Conservation (phyloP, 2,113 vertebrate genomes). For the Corythornis cristatus region DNA sequence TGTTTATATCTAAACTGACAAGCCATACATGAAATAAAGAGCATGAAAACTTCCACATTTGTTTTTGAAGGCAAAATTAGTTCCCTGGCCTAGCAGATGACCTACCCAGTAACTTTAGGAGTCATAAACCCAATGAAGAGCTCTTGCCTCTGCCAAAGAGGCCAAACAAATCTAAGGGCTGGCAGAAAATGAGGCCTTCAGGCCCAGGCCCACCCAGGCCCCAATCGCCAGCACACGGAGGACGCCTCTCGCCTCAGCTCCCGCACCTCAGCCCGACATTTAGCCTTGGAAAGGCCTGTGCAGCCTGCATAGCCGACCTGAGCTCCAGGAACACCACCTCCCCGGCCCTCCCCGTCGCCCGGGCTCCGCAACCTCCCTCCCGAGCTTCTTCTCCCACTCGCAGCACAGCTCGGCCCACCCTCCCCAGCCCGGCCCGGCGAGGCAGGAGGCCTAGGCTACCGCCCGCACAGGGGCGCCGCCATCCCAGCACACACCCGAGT, state of each 20-base stretch:
- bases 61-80: neutral
- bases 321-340: neutral
- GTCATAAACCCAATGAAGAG: neutral
- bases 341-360: neutral
- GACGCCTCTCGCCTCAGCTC: neutral
- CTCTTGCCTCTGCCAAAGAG: fast-evolving
- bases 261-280: neutral
- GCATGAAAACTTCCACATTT: fast-evolving
- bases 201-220: fast-evolving
- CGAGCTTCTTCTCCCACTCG: neutral
- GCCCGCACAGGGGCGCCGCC: neutral
- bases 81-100: neutral
- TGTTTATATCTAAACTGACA: too few species aligned
- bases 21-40: neutral
- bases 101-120: fast-evolving
- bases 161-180: fast-evolving
- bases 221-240: neutral
- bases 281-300: neutral
- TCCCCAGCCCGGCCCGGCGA: neutral
- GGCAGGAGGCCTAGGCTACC: neutral
- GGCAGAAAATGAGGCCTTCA: neutral
- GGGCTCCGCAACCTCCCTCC: neutral
- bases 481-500: neutral
- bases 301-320: fast-evolving
- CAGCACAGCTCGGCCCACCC: neutral